phyloP scores from a whole-genome alignment of 2,113 vertebrate species.

The Fregetta grallaria region DNA sequence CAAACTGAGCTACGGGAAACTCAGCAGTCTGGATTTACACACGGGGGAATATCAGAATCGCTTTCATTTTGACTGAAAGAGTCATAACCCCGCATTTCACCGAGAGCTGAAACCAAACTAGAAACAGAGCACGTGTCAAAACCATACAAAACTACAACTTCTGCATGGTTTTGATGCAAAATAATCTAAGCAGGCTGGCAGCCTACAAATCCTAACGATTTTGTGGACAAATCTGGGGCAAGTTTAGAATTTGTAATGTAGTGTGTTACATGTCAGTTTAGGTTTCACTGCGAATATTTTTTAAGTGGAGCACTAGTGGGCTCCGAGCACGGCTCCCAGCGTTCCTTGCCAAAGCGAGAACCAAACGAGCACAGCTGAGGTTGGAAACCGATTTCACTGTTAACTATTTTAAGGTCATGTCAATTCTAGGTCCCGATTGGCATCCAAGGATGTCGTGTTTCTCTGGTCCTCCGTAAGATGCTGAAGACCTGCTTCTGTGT shows the following conservation, averaged over 20 bases:
- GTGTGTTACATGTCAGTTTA: conserved; percentile 48
- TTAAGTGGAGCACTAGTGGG: background rate
- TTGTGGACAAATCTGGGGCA: conserved; percentile 60
- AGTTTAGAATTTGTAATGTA: conserved; percentile 43
- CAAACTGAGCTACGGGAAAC: conserved; percentile 8
- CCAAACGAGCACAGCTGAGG: accelerated
- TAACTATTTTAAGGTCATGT: background rate
- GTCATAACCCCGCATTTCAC: conserved; percentile 56
- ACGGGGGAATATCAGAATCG: conserved; percentile 14
- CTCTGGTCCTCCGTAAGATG: background rate
- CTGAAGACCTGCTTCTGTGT: background rate
- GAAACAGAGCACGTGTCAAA: conserved; percentile 64
- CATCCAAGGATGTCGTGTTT: background rate
- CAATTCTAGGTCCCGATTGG: background rate
- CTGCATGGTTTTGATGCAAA: conserved; percentile 57
- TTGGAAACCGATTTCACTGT: background rate
- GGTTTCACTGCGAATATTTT: conserved; percentile 51
- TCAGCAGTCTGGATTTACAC: conserved; percentile 64
- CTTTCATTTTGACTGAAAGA: conserved; percentile 59
- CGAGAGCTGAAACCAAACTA: conserved; percentile 39
- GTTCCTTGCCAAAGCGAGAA: background rate
- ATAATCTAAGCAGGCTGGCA: conserved; percentile 60
- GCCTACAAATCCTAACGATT: conserved; percentile 63
- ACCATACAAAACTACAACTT: conserved; percentile 1
- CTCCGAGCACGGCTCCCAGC: background rate